Evolutionary conservation across 1,140 invertebrate species (phyloP).

Genomic region (Pseudomyrmex cubaensis): DNA sequence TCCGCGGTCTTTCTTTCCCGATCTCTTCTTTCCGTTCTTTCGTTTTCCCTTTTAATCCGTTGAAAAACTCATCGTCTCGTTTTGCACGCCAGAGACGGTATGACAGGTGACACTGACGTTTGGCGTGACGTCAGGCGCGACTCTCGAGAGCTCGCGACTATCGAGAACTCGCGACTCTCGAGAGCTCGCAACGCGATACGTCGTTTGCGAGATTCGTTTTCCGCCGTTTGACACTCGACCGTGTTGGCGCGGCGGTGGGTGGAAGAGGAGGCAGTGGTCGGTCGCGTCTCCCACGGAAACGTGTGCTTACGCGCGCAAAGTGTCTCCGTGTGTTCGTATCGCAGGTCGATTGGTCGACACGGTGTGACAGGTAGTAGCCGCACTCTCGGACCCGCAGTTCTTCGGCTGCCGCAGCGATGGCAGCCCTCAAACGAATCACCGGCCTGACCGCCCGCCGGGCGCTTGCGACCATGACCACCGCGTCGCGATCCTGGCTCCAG

Average conservation of each 20-base stretch:
- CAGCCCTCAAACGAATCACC: conserved; percentile 78
- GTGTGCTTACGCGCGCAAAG: not conserved
- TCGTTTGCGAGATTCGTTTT: not conserved
- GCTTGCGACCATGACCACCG: conserved; percentile 67
- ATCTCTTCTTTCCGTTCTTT: too few relatives aligned
- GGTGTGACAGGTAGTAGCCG: not conserved
- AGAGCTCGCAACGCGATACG: not conserved
- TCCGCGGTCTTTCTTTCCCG: too few relatives aligned
- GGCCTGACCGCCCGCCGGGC: conserved; percentile 68
- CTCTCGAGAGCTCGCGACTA: not conserved
- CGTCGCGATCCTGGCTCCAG: conserved; percentile 59
- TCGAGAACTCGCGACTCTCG: not conserved
- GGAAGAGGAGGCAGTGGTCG: not conserved
- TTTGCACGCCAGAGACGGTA: too few relatives aligned
- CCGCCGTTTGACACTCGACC: too few relatives aligned
- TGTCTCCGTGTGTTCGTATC: not conserved
- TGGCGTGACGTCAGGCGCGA: not conserved
- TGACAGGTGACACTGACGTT: too few relatives aligned
- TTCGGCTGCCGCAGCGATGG: conserved; percentile 73
- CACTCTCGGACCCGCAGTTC: too few relatives aligned
- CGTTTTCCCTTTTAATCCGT: too few relatives aligned
- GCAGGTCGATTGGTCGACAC: not conserved
- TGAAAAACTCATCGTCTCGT: too few relatives aligned
- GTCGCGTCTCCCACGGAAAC: not conserved
- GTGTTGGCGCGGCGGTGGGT: too few relatives aligned